Evolutionary conservation across 2,888 invertebrate species (phyloP).

Genomic region (Steinernema scapterisci): DNA sequence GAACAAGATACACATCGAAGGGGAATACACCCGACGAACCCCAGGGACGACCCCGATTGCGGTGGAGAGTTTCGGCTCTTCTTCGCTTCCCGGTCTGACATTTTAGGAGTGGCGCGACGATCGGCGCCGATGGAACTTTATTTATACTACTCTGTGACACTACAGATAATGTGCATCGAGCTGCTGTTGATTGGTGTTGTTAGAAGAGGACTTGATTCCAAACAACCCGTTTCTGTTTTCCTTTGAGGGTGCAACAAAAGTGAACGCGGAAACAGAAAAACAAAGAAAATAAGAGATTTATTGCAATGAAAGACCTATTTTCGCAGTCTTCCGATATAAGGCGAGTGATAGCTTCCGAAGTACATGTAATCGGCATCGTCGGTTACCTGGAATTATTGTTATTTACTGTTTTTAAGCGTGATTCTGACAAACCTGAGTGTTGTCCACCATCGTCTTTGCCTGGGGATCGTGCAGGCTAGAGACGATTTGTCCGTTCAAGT

Average conservation of each 20-base stretch:
- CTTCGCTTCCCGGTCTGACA: not conserved
- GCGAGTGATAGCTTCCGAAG: constrained; percentile 48
- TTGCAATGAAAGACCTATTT: constrained; percentile 1
- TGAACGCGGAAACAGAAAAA: not conserved
- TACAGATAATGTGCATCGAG: constrained; percentile 9
- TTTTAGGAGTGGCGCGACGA: not conserved
- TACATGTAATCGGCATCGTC: constrained; percentile 44
- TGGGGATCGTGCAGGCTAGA: constrained; percentile 49
- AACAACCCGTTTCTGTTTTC: not conserved
- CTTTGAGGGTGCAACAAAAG: not conserved
- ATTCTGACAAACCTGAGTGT: constrained; percentile 44
- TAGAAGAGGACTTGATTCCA: not conserved
- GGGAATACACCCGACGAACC: not conserved
- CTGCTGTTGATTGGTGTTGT: not conserved
- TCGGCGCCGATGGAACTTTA: not conserved
- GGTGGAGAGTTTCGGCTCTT: not conserved
- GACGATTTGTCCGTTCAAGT: constrained; percentile 45
- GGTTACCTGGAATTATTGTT: constrained; percentile 38
- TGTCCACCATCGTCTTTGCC: constrained; percentile 44
- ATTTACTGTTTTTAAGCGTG: not conserved
- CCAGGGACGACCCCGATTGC: not conserved
- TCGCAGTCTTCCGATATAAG: constrained; percentile 42
- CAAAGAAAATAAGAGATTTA: too few species aligned
- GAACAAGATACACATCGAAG: not conserved
- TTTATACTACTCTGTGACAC: not conserved